Conservation (phyloP, 2,797 vertebrate genomes). For the Phoebastria nigripes region DNA sequence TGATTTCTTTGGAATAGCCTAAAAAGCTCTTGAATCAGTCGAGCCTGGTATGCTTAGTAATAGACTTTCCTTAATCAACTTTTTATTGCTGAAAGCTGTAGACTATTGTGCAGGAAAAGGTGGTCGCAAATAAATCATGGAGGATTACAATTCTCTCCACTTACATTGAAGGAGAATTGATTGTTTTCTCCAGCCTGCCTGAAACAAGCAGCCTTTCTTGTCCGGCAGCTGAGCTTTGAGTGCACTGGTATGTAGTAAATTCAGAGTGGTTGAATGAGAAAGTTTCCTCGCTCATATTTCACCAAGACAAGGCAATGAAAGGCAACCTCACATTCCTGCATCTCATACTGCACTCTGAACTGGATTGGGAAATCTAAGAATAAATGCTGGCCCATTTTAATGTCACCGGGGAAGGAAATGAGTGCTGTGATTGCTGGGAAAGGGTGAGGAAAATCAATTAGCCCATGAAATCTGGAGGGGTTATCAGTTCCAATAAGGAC, state of each 20-base stretch:
- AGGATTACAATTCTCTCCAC: conserved; percentile 43
- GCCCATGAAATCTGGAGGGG: not conserved
- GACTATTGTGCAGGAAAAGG: not conserved
- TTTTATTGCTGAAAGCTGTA: conserved; percentile 38
- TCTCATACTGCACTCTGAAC: not conserved
- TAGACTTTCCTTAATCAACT: not conserved
- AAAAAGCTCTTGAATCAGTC: not conserved
- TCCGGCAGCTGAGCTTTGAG: not conserved
- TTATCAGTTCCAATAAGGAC: not conserved
- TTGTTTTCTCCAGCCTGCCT: not conserved
- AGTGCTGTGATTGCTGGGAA: not conserved
- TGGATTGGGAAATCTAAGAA: not conserved
- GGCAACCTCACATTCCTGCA: not conserved
- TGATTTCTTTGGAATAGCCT: not conserved
- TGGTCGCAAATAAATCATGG: conserved; percentile 33
- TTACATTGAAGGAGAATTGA: conserved; percentile 32
- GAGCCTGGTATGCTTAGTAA: not conserved
- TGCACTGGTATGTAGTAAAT: not conserved
- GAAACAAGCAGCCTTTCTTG: conserved; percentile 19
- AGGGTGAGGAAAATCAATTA: not conserved
- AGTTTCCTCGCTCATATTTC: not conserved
- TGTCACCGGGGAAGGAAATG: not conserved
- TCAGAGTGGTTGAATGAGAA: not conserved
- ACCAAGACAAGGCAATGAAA: not conserved
- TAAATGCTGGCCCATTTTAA: not conserved